Conservation (phyloP, 2,888 invertebrate species). For the Parnassius orleans region DNA sequence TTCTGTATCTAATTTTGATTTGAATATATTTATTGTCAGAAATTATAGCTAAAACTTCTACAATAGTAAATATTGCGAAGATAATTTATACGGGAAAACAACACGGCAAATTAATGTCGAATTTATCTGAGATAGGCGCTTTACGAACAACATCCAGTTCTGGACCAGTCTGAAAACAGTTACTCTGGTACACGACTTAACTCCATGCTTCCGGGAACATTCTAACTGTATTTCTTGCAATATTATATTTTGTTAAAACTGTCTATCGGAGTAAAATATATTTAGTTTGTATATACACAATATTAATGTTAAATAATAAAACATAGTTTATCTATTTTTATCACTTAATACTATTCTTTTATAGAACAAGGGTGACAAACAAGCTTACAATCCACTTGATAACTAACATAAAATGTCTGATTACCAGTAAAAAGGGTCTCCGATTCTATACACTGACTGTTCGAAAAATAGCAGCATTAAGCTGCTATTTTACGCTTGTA, state of each 20-base stretch:
- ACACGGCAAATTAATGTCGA: slow-evolving; percentile 14
- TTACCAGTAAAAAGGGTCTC: too few relatives aligned
- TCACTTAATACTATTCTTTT: too few relatives aligned
- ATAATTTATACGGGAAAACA: slow-evolving; percentile 4
- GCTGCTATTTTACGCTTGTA: too few relatives aligned
- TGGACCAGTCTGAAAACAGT: slow-evolving; percentile 30
- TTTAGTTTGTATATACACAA: slow-evolving; percentile 11
- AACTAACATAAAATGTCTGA: too few relatives aligned
- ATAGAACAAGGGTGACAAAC: too few relatives aligned
- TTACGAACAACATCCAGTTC: slow-evolving; percentile 27
- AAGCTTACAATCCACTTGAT: too few relatives aligned
- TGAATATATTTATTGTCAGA: too few relatives aligned
- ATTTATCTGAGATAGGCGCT: slow-evolving; percentile 23
- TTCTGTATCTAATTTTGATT: too few relatives aligned
- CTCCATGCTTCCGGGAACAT: slow-evolving; percentile 28
- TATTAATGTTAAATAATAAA: slow-evolving; percentile 5
- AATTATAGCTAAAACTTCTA: background rate
- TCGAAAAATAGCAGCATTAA: too few relatives aligned
- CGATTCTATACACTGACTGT: too few relatives aligned
- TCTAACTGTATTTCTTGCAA: slow-evolving; percentile 24
- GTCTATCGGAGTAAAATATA: slow-evolving; percentile 11
- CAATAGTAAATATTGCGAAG: slow-evolving; percentile 11
- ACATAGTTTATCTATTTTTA: too few relatives aligned
- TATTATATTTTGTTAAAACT: slow-evolving; percentile 25
- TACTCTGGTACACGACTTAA: slow-evolving; percentile 27